Conservation (phyloP, 2,113 vertebrate genomes). For the Connochaetes taurinus region DNA sequence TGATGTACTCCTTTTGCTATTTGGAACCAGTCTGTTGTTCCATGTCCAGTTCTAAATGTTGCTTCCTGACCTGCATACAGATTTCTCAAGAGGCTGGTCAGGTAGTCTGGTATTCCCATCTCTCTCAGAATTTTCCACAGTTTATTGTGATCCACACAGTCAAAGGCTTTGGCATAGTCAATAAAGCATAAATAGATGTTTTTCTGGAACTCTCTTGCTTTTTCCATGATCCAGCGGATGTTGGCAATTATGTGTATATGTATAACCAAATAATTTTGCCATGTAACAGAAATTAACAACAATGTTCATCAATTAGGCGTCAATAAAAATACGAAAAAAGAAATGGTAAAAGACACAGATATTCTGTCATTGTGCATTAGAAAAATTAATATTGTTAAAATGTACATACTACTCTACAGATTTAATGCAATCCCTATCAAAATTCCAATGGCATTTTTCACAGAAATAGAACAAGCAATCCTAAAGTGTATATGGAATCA, state of each 20-base stretch:
- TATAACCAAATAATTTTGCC: neutral
- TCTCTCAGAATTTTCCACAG: too few species aligned
- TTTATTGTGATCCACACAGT: too few species aligned
- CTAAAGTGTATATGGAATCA: neutral
- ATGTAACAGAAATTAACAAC: neutral
- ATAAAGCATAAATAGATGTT: too few species aligned
- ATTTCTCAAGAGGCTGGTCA: too few species aligned
- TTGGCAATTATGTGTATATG: neutral
- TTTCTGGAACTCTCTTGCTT: too few species aligned
- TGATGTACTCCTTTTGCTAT: too few species aligned
- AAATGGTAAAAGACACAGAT: neutral
- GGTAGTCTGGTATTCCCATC: too few species aligned
- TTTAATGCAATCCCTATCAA: neutral
- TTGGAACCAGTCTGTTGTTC: too few species aligned
- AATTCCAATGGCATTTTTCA: neutral
- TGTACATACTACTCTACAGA: neutral
- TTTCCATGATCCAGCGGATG: too few species aligned
- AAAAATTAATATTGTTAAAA: neutral
- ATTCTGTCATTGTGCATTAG: neutral
- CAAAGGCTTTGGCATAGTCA: too few species aligned
- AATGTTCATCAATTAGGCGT: neutral
- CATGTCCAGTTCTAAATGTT: too few species aligned
- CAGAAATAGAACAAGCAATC: neutral
- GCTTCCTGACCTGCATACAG: too few species aligned
- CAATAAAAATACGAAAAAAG: neutral